Evolutionary conservation across 2,797 vertebrate species (phyloP).

Genomic region (Malurus leucopterus): DNA sequence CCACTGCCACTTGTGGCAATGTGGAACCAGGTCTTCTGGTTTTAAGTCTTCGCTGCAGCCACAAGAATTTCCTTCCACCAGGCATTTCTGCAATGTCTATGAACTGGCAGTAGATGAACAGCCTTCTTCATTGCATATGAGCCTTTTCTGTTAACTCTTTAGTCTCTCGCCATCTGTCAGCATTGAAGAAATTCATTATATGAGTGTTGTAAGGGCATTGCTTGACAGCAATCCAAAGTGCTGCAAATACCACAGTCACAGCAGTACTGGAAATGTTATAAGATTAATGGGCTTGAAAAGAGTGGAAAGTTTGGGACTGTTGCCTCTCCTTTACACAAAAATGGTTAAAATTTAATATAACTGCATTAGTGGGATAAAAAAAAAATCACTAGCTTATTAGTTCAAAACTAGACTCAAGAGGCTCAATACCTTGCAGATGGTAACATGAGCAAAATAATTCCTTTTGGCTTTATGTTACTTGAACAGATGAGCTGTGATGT

Average conservation of each 20-base stretch:
- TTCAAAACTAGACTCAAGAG: neutral
- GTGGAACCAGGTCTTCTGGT: slow-evolving; percentile 31
- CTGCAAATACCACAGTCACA: neutral
- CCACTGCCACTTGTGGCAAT: neutral
- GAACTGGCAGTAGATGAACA: neutral
- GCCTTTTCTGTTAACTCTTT: neutral
- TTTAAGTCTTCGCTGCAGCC: neutral
- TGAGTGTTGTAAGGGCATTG: neutral
- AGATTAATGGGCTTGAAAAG: neutral
- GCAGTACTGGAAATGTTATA: neutral
- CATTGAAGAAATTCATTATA: neutral
- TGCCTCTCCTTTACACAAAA: neutral
- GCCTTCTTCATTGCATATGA: neutral
- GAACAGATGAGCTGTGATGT: neutral
- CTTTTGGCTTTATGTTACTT: neutral
- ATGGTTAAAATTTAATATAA: neutral
- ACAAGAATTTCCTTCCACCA: slow-evolving; percentile 27
- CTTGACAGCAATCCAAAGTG: neutral
- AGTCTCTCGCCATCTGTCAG: neutral
- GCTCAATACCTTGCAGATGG: neutral
- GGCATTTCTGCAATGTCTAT: neutral
- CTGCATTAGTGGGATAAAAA: neutral
- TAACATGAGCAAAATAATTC: neutral
- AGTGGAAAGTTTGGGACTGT: neutral
- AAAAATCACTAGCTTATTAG: neutral